phyloP scores from a whole-genome alignment of 2,797 vertebrate species.

The Anguilla marmorata region DNA sequence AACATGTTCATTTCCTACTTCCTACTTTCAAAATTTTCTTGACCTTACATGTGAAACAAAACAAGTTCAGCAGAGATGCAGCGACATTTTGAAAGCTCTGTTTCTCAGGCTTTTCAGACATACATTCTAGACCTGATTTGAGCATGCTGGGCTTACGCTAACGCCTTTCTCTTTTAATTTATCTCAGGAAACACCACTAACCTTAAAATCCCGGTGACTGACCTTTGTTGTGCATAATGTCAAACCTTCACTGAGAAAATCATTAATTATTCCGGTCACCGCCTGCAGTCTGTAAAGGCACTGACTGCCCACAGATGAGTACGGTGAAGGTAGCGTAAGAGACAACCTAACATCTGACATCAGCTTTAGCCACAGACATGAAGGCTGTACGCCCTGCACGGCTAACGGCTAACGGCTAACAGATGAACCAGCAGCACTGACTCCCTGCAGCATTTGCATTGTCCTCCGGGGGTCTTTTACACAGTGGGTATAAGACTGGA shows the following conservation, averaged over 20 bases:
- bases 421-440: background rate
- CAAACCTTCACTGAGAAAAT: background rate
- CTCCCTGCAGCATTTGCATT: background rate
- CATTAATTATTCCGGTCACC: constrained; percentile 21
- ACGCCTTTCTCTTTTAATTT: background rate
- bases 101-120: constrained; percentile 2
- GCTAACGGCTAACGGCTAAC: background rate
- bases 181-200: background rate
- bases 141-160: background rate
- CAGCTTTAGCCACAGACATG: background rate
- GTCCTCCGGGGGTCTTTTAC: background rate
- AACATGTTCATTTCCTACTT: background rate
- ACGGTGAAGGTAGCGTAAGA: background rate
- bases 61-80: background rate
- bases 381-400: too few relatives aligned
- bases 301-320: background rate
- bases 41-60: constrained; percentile 3
- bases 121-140: background rate
- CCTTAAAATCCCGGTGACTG: background rate
- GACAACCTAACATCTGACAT: background rate
- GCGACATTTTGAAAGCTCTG: background rate
- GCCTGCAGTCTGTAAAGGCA: constrained; percentile 1
- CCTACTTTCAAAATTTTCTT: background rate
- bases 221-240: constrained; percentile 12
- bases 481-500: background rate